phyloP scores from a whole-genome alignment of 2,113 vertebrate genomes.

The Ibidorhyncha struthersii region DNA sequence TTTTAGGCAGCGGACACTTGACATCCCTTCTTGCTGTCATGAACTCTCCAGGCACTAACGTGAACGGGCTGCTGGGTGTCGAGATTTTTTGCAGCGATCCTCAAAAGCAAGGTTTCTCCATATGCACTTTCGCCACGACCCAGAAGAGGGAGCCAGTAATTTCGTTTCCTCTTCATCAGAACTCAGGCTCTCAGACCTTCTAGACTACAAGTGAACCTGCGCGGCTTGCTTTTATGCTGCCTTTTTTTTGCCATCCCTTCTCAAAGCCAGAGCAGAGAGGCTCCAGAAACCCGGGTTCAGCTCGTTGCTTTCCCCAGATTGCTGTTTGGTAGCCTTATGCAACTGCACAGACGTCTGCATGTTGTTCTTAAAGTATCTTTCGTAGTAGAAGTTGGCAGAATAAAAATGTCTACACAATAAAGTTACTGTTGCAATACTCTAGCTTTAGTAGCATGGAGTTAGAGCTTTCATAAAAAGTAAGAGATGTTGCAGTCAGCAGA shows the following conservation, averaged over 20 bases:
- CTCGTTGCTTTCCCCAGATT: background rate
- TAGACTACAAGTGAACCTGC: background rate
- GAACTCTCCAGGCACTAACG: background rate
- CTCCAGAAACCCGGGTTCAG: background rate
- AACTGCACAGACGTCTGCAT: background rate
- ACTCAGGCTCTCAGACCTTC: background rate
- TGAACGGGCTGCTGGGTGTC: background rate
- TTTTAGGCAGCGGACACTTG: background rate
- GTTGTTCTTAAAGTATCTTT: background rate
- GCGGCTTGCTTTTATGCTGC: background rate
- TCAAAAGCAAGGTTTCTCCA: background rate
- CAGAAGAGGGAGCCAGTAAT: conserved; percentile 47
- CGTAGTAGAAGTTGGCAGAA: background rate
- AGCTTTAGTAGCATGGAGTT: background rate
- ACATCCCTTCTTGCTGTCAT: background rate
- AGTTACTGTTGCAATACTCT: background rate
- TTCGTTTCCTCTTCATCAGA: background rate
- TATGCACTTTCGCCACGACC: background rate
- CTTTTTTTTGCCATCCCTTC: background rate
- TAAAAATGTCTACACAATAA: background rate
- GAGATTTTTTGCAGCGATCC: background rate
- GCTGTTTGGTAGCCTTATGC: background rate
- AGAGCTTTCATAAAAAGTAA: background rate
- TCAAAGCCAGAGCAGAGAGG: background rate
- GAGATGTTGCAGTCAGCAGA: background rate